Evolutionary conservation across 2,797 vertebrate species (phyloP), one percentile per base, ranked within the genome.

Genomic region (Varecia variegata): DNA sequence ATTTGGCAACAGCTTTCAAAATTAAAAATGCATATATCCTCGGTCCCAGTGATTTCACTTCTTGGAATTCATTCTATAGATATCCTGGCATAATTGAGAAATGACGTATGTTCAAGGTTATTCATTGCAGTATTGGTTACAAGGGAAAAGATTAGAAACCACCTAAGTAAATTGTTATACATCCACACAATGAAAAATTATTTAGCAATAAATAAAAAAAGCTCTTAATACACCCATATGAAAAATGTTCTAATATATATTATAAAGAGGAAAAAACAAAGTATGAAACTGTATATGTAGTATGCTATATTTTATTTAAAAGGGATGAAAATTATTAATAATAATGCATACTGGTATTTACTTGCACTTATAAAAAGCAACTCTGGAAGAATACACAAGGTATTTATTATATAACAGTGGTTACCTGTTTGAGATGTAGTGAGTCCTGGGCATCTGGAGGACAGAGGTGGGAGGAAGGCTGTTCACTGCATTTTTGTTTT

Each of bases 21-120:
- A 80, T 96, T 92, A 97, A 96, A 97, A 89, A 92, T 95, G 80
- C n/a, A 84, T 89, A 38, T 45, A 74, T 54, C 38, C 23, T 90
- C 87, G 45, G 35, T 85, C 68, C 73, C n/a, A 92, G 54, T 70
- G 32, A 93, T 71, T 91, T 92, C 17, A 25, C 30, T 95, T 95
- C 83, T 94, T 87, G 84, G 87, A 83, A 89, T 88, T 80, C 17
- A 65, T 80, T 94, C 88, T 83, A 40, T 35, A 87, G 71, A 65
- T 84, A 77, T 18, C 32, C 40, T 81, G 65, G 65, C 21, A 88
- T 87, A 92, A 62, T 70, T 84, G 88, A 93, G 94, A 96, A 95
- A 45, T 90, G 70, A 88, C 0, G 0, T 76, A 35, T 15, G 0
- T 68, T 89, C 81, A 90, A 38, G 60, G 14, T 68, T 95, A 38